Evolutionary conservation across 2,888 invertebrate genomes (phyloP), one percentile per base, ranked within the genome.

Genomic region (Drosophila vallismaia): DNA sequence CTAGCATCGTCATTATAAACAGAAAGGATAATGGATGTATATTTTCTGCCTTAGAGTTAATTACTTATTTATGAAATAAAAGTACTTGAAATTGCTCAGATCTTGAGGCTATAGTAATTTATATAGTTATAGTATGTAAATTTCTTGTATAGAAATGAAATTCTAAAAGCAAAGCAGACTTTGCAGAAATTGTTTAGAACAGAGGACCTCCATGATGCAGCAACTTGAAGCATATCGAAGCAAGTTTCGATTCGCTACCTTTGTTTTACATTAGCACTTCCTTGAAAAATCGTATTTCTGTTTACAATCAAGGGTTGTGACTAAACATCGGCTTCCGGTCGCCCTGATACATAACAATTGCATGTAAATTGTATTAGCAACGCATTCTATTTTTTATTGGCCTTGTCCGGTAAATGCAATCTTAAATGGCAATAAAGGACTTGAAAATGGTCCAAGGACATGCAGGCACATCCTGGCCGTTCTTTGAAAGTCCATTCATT

Each of bases 321-420:
- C 71, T 57, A 51, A 69, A 51, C 36, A 46, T 59, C 52, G 40
- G 56, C 68, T 67, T 73, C 72, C 72, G 74, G 72, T 60, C 8
- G 51, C 44, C 46, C 38, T 6, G 33, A 51, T 50, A 31, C 49
- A 19, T 44, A 73, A 72, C 71, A 72, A 72, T 73, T 68, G 67
- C 58, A 56, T 57, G 54, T 68, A 67, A 73, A 73, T 73, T 67
- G 53, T 67, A 66, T 58, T 55, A 57, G 69, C 53, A 38, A 62
- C 69, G 71, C 49, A 45, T 50, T 49, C 38, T 31, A n/a, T n/a
- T 24, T 26, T 50, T 69, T 69, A 69, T 59, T 59, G 29, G 60
- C 60, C 59, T 70, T 59, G 71, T 12, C 48, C 59, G 46, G 42
- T 40, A 14, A 52, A 59, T 46, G 44, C 19, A 52, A 60, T 62